Conservation (phyloP, 53 echinoderm and acorn worm genomes). For the Glandiceps talaboti region DNA sequence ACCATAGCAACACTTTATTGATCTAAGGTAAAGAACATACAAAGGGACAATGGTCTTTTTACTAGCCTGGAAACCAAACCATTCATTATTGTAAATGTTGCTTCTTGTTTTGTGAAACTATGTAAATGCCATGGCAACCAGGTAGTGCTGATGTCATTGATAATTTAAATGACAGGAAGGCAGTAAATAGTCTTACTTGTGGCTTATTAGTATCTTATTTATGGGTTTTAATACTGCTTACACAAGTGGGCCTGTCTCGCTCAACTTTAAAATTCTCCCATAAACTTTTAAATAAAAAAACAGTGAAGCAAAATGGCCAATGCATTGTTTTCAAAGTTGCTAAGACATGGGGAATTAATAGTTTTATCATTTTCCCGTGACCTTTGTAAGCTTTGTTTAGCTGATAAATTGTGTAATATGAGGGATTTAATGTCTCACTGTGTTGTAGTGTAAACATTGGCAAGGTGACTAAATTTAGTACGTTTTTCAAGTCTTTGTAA, state of each 20-base stretch:
- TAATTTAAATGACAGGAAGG: not conserved
- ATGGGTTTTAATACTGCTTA: no score
- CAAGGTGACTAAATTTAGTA: not conserved
- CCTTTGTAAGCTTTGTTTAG: slow-evolving; percentile 1
- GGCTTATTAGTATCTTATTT: slow-evolving; percentile 18
- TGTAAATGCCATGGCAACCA: not conserved
- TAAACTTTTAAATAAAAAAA: no score
- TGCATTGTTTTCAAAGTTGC: no score
- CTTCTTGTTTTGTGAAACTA: not conserved
- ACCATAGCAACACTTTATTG: slow-evolving; percentile 13
- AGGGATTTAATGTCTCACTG: not conserved
- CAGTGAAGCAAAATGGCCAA: no score
- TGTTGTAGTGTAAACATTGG: not conserved
- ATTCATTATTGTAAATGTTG: slow-evolving; percentile 3
- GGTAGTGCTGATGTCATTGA: not conserved
- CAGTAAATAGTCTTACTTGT: slow-evolving; percentile 20
- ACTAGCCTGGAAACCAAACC: not conserved
- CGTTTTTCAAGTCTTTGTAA: not conserved
- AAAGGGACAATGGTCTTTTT: slow-evolving; percentile 1
- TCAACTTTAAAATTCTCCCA: no score
- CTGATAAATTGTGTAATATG: not conserved
- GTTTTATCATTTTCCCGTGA: slow-evolving; percentile 13
- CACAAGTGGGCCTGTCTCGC: no score
- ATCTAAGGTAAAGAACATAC: not conserved
- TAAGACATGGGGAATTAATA: no score